Evolutionary conservation across 2,113 vertebrate genomes (phyloP).

Genomic region (Eulemur macaco): DNA sequence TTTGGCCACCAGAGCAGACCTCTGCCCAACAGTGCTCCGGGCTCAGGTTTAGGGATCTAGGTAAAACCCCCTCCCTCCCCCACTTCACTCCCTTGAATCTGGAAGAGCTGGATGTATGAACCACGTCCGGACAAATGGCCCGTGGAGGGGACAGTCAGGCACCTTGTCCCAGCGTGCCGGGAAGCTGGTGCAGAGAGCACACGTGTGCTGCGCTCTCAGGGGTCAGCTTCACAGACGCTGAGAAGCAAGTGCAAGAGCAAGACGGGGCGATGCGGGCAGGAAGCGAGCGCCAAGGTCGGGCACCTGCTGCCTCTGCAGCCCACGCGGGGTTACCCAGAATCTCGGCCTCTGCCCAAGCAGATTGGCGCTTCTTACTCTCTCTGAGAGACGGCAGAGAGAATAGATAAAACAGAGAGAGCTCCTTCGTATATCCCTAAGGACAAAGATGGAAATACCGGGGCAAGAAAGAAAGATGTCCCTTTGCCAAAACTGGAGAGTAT

Average conservation of each 20-base stretch:
- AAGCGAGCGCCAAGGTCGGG: background rate
- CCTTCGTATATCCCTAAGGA: background rate
- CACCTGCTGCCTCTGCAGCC: rapidly evolving
- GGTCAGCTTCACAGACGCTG: rapidly evolving
- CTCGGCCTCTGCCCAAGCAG: rapidly evolving
- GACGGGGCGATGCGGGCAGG: rapidly evolving
- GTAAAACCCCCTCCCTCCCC: no score
- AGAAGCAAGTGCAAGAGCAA: background rate
- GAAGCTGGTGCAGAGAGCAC: background rate
- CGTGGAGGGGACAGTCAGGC: rapidly evolving
- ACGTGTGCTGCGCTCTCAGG: background rate
- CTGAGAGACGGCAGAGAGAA: rapidly evolving
- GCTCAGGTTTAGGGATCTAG: background rate
- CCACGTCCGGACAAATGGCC: background rate
- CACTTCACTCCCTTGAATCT: background rate
- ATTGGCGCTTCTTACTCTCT: background rate
- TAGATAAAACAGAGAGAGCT: background rate
- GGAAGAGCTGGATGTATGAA: background rate
- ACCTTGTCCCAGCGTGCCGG: rapidly evolving
- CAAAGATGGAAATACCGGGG: background rate
- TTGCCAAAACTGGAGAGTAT: background rate
- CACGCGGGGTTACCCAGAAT: rapidly evolving
- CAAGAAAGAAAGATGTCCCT: background rate
- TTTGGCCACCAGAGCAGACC: background rate
- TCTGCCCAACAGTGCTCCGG: background rate